Evolutionary conservation across 2,113 vertebrate genomes (phyloP).

Genomic region (Myxocyprinus asiaticus): DNA sequence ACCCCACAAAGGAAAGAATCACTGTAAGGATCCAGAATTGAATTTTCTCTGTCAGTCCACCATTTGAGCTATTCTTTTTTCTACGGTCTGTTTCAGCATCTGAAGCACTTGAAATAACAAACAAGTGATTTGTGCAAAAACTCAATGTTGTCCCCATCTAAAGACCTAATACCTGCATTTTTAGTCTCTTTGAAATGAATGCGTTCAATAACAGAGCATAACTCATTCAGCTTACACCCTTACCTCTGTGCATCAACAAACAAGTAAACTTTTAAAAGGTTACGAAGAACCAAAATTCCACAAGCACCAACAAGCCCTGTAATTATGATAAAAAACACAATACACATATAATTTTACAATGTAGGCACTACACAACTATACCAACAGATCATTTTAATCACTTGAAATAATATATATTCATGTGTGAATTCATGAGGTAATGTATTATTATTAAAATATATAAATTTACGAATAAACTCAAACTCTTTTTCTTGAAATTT

Average conservation of each 20-base stretch:
- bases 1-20: slow-evolving; percentile 77
- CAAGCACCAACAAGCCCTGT: slow-evolving; percentile 86
- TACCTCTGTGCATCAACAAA: slow-evolving; percentile 83
- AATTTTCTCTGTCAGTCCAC: slow-evolving; percentile 69
- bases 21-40: slow-evolving; percentile 76
- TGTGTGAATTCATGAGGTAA: neutral
- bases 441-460: neutral
- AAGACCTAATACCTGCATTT: too few species aligned
- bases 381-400: too few species aligned
- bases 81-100: slow-evolving; percentile 37
- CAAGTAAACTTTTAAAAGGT: slow-evolving; percentile 82
- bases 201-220: neutral
- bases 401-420: neutral
- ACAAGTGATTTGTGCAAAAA: slow-evolving; percentile 23
- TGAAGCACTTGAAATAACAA: slow-evolving; percentile 39
- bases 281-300: slow-evolving; percentile 83
- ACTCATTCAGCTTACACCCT: slow-evolving; percentile 55
- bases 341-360: too few species aligned
- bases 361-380: too few species aligned
- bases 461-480: neutral
- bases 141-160: neutral
- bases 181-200: neutral
- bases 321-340: neutral
- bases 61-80: slow-evolving; percentile 39
- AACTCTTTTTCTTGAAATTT: neutral